phyloP scores from a whole-genome alignment of 2,888 invertebrate species.

The Megalurothrips usitatus region DNA sequence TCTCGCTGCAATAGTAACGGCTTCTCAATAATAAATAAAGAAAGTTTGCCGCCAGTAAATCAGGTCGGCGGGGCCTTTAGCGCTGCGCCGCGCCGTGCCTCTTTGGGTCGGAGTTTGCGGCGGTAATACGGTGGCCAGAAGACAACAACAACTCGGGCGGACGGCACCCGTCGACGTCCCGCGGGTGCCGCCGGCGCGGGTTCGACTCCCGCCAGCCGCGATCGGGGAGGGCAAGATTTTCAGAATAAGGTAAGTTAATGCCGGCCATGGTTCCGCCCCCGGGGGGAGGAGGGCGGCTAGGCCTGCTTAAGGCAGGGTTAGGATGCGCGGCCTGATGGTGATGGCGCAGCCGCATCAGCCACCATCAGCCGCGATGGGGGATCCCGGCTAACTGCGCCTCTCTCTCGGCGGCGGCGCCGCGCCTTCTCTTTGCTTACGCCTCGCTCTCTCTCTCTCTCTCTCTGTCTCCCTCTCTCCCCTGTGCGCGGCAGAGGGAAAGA shows the following conservation, averaged over 20 bases:
- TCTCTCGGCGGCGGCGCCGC: neutral
- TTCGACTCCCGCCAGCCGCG: neutral
- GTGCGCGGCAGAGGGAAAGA: neutral
- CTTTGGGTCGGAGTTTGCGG: no score
- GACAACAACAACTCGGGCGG: no score
- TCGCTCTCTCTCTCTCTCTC: no score
- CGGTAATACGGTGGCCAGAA: no score
- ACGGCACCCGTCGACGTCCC: no score
- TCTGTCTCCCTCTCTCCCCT: no score
- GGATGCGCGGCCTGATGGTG: neutral
- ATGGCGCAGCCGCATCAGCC: neutral
- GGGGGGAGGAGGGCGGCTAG: no score
- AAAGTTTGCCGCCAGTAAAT: neutral
- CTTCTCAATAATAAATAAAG: conserved; percentile 2
- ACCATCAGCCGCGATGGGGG: neutral
- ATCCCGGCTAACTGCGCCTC: neutral
- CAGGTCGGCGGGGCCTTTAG: neutral
- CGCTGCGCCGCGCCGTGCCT: no score
- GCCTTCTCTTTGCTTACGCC: no score
- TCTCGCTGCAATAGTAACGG: neutral
- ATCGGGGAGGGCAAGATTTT: neutral
- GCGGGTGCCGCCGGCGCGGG: neutral
- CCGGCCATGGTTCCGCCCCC: no score
- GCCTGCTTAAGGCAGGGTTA: no score
- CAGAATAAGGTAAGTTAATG: no score